These are phyloP conservation scores for Cossypha polioptera DNA, from an alignment of 2,797 vertebrate genomes.

Conservation along the genomic window DNA sequence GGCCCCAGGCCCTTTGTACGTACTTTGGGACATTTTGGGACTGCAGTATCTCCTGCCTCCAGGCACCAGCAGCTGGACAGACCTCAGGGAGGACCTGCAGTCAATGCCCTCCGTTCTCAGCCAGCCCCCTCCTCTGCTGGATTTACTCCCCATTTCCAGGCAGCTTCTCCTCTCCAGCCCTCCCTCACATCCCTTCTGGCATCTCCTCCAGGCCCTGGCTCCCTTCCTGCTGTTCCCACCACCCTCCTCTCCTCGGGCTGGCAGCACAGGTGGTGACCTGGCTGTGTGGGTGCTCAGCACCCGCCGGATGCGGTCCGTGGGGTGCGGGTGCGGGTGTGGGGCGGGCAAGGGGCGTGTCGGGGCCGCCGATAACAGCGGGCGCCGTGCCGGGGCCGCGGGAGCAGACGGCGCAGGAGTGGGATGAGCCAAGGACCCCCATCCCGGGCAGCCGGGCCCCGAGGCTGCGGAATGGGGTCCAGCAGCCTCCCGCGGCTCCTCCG, in stretches of 20 bases:
- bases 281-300: neutral
- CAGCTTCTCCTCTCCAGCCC: neutral
- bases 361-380: neutral
- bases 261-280: fast-evolving
- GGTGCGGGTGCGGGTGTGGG: neutral
- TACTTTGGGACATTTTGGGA: neutral
- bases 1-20: fast-evolving
- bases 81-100: fast-evolving
- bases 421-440: neutral
- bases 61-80: neutral
- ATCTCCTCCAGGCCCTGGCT: neutral
- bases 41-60: fast-evolving
- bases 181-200: neutral
- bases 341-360: conserved; percentile 32
- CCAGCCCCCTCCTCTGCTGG: neutral
- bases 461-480: neutral
- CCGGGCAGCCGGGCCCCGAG: neutral
- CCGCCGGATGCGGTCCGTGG: neutral
- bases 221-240: neutral
- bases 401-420: neutral
- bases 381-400: neutral
- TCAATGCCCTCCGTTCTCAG: neutral
- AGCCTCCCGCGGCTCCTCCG: neutral
- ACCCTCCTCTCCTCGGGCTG: neutral
- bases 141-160: neutral